Evolutionary conservation across 2,113 vertebrate species (phyloP), one percentile per base, ranked within the genome.

Genomic region (Onychorhynchus coronatus): DNA sequence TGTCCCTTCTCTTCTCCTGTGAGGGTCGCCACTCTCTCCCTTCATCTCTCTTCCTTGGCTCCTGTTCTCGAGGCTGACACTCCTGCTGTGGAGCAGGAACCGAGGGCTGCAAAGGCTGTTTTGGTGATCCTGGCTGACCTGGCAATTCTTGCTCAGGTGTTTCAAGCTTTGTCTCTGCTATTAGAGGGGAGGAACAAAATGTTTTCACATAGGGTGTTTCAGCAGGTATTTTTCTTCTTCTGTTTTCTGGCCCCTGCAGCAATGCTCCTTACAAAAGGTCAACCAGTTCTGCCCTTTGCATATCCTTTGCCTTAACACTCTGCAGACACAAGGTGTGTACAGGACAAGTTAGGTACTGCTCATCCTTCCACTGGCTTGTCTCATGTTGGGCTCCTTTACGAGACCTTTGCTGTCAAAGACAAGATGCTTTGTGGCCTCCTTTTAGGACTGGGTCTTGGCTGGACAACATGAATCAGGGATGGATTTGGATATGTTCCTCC

Each of bases 31-130:
- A 52, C 52, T 98, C 98, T 71, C 96, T 97, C 30, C 95, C 97
- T 93, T 98, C 98, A 85, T 98, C 98, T 55, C 97, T 97, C 47
- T 98, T 98, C 91, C 95, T 98, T 56, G 96, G 86, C 88, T 98
- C 98, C 85, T 97, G 61, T 42, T 98, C 97, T 90, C 97, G 97
- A 91, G 96, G 94, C 78, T 98, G 98, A 66, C 73, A 98, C 85
- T 95, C 93, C 80, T 98, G 95, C 95, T 98, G 97, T 9, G 96
- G 96, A 58, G 97, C 96, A 83, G 96, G 67, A 90, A 80, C 86
- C 1, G 53, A 70, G 52, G 89, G 88, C 72, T 96, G 85, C 20
- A 68, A 53, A 91, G 95, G 78, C 88, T 96, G 93, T 93, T 95
- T 97, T 92, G 97, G 98, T 95, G 96, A 97, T 61, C 82, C 97